Conservation (phyloP, 2,113 vertebrate genomes). For the Ageneiosus marmoratus region DNA sequence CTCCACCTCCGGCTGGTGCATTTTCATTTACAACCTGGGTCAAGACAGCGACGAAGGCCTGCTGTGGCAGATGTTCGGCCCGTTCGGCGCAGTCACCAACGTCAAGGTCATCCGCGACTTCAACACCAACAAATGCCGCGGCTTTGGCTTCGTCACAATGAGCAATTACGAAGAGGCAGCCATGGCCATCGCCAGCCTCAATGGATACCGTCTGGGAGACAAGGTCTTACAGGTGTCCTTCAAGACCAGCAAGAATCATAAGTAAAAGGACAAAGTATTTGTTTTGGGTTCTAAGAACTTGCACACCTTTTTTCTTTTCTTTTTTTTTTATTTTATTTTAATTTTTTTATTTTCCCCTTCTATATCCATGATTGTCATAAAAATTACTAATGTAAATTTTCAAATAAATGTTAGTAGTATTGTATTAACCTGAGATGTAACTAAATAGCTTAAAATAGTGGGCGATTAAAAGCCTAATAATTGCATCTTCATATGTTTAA, state of each 20-base stretch:
- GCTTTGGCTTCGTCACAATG: constrained; percentile 98
- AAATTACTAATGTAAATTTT: constrained; percentile 10
- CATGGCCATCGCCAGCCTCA: constrained; percentile 97
- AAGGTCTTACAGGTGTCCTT: constrained; percentile 98
- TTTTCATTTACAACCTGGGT: constrained; percentile 97
- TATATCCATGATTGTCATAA: neutral
- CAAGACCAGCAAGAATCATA: constrained; percentile 98
- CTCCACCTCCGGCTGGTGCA: constrained; percentile 92
- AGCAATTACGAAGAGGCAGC: constrained; percentile 98
- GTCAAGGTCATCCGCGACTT: constrained; percentile 98
- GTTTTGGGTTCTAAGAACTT: constrained; percentile 35
- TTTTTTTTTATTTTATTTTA: neutral
- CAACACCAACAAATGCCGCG: constrained; percentile 99
- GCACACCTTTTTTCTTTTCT: neutral
- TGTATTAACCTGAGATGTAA: constrained; percentile 26
- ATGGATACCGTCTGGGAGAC: constrained; percentile 96
- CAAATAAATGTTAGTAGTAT: constrained; percentile 12
- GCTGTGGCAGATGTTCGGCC: constrained; percentile 99
- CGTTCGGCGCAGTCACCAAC: constrained; percentile 94
- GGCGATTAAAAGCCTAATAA: neutral
- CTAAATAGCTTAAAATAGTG: neutral
- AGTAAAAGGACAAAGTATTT: constrained; percentile 70
- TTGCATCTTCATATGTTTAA: neutral
- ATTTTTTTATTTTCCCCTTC: too few species aligned
- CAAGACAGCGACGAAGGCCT: constrained; percentile 96